phyloP scores from a whole-genome alignment of 2,797 vertebrate species.

The Enteromius treurensis region DNA sequence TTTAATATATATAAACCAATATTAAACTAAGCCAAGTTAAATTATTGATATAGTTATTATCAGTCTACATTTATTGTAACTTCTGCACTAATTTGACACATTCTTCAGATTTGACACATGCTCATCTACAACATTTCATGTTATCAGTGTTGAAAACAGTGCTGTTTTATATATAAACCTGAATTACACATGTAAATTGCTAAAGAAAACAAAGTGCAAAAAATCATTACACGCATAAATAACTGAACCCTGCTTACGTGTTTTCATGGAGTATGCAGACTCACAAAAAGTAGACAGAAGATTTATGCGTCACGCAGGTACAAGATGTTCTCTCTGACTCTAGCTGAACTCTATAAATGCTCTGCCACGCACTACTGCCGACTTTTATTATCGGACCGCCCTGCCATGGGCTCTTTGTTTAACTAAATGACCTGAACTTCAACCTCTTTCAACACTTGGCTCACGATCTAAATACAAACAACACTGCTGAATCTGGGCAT shows the following conservation, averaged over 20 bases:
- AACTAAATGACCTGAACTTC: slow-evolving; percentile 47
- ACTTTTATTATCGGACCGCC: slow-evolving; percentile 4
- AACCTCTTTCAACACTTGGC: slow-evolving; percentile 44
- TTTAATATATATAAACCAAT: not conserved
- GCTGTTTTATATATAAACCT: not conserved
- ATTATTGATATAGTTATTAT: not conserved
- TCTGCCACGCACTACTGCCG: not conserved
- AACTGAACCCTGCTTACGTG: not conserved
- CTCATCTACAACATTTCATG: not conserved
- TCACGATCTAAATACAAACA: slow-evolving; percentile 16
- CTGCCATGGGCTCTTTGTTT: slow-evolving; percentile 42
- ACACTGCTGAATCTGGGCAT: slow-evolving; percentile 53
- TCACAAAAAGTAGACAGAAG: not conserved
- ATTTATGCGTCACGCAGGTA: not conserved
- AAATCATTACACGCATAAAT: not conserved
- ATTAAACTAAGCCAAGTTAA: not conserved
- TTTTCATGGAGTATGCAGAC: not conserved
- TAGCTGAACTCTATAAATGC: not conserved
- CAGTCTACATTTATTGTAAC: not conserved
- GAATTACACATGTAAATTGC: not conserved
- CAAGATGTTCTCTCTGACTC: not conserved
- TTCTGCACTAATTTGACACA: not conserved
- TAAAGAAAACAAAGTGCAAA: not conserved
- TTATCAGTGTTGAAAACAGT: not conserved
- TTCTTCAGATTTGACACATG: not conserved